phyloP scores from a whole-genome alignment of 2,888 invertebrate species.

The Carcina quercana region DNA sequence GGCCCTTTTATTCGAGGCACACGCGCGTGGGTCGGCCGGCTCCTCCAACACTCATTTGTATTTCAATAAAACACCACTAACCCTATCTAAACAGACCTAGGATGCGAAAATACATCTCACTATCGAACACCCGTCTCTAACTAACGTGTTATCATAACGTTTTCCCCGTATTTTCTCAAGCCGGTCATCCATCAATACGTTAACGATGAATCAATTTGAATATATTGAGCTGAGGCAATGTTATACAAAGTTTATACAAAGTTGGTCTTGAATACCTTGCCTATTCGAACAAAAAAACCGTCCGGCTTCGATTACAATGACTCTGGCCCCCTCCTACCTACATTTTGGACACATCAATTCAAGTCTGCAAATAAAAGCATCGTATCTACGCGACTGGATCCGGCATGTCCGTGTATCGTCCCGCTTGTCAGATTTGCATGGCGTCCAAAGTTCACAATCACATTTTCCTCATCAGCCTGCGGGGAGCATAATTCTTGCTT shows the following conservation, averaged over 20 bases:
- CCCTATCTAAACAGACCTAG: slow-evolving; percentile 67
- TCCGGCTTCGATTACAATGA: slow-evolving; percentile 25
- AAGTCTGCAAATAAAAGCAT: slow-evolving; percentile 45
- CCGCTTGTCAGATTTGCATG: slow-evolving; percentile 67
- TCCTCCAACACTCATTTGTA: slow-evolving; percentile 64
- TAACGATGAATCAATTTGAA: slow-evolving; percentile 58
- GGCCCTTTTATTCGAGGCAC: slow-evolving; percentile 72
- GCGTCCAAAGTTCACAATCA: slow-evolving; percentile 70
- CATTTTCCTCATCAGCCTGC: slow-evolving; percentile 72
- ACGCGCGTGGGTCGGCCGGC: slow-evolving; percentile 48
- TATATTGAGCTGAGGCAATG: slow-evolving; percentile 42
- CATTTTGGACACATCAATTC: slow-evolving; percentile 38
- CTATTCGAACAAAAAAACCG: slow-evolving; percentile 40
- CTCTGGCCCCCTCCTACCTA: slow-evolving; percentile 29
- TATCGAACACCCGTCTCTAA: slow-evolving; percentile 34
- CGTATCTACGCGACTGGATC: slow-evolving; percentile 42
- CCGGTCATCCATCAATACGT: slow-evolving; percentile 44
- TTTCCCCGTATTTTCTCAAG: slow-evolving; percentile 37
- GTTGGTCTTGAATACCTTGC: slow-evolving; percentile 35
- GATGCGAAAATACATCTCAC: slow-evolving; percentile 28
- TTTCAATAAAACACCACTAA: slow-evolving; percentile 70
- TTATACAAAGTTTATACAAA: slow-evolving; percentile 50
- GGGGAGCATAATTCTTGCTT: slow-evolving; percentile 70
- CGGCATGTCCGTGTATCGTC: slow-evolving; percentile 46
- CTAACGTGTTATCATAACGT: slow-evolving; percentile 35